These are phyloP conservation scores for Lota lota DNA, from an alignment of 2,113 vertebrate genomes.

Conservation along the genomic window DNA sequence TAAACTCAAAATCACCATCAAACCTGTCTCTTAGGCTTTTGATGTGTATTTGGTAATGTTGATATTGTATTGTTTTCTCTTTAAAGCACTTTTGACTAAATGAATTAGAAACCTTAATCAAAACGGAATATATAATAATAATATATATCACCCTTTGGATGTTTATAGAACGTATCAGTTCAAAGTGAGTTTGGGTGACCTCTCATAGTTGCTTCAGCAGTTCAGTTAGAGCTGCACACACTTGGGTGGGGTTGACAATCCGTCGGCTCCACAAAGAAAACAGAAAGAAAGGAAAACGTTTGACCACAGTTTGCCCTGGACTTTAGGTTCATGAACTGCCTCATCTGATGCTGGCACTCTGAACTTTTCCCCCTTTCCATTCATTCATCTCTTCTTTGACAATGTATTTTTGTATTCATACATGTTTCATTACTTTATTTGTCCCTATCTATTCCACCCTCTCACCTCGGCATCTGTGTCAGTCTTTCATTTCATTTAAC, in stretches of 20 bases:
- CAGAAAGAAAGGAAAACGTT: conserved; percentile 45
- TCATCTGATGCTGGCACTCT: conserved; percentile 3
- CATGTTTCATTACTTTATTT: background rate
- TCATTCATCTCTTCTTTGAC: background rate
- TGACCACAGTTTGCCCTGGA: conserved; percentile 40
- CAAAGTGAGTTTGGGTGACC: too few species aligned
- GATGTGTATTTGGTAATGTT: too few species aligned
- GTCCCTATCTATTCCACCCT: background rate
- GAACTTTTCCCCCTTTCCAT: background rate
- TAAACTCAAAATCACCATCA: too few species aligned
- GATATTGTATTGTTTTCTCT: too few species aligned
- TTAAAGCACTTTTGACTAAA: too few species aligned
- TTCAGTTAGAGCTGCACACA: background rate
- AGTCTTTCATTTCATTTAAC: background rate
- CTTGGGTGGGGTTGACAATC: conserved; percentile 40
- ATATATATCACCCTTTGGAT: too few species aligned
- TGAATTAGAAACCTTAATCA: too few species aligned
- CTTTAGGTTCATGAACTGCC: conserved; percentile 30
- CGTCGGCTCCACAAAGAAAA: conserved; percentile 23
- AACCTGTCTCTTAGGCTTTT: too few species aligned
- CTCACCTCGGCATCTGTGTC: conserved; percentile 6
- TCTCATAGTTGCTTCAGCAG: too few species aligned
- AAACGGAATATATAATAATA: too few species aligned
- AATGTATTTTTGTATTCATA: conserved; percentile 10
- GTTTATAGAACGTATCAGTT: too few species aligned